These are phyloP conservation scores for Eulithis prunata DNA, from an alignment of 2,888 invertebrate species.

Conservation along the genomic window DNA sequence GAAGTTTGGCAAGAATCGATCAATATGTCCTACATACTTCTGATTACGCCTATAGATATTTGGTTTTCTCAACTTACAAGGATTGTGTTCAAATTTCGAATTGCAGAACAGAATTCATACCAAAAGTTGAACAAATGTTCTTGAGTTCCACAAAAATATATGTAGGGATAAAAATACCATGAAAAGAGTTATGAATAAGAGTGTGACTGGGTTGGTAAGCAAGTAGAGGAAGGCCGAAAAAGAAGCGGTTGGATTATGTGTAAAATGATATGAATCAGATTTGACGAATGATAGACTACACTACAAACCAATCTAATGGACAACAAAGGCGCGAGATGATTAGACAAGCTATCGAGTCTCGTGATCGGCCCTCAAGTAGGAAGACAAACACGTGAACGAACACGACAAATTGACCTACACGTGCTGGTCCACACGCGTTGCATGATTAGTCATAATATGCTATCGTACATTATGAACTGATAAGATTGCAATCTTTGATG, in stretches of 20 bases:
- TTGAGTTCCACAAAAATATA: too few relatives aligned
- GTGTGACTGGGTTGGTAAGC: too few relatives aligned
- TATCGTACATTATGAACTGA: too few relatives aligned
- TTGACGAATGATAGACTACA: too few relatives aligned
- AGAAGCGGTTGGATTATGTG: too few relatives aligned
- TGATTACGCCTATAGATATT: constrained; percentile 4
- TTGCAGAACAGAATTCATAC: neutral
- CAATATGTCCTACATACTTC: neutral
- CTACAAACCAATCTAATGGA: neutral
- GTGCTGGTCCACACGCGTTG: neutral
- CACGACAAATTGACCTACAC: neutral
- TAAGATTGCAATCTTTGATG: too few relatives aligned
- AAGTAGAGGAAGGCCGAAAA: too few relatives aligned
- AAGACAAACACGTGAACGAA: neutral
- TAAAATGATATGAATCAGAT: too few relatives aligned
- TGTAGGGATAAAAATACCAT: too few relatives aligned
- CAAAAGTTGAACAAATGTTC: too few relatives aligned
- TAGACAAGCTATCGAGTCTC: neutral
- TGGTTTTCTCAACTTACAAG: constrained; percentile 3
- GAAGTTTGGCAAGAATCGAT: constrained; percentile 10
- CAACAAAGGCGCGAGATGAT: neutral
- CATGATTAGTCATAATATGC: too few relatives aligned
- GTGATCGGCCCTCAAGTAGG: constrained; percentile 1
- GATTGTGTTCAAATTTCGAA: neutral
- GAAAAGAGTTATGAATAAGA: too few relatives aligned